Evolutionary conservation across 2,888 invertebrate species (phyloP), one percentile per base, ranked within the genome.

Genomic region (Sclerodermus sp.): DNA sequence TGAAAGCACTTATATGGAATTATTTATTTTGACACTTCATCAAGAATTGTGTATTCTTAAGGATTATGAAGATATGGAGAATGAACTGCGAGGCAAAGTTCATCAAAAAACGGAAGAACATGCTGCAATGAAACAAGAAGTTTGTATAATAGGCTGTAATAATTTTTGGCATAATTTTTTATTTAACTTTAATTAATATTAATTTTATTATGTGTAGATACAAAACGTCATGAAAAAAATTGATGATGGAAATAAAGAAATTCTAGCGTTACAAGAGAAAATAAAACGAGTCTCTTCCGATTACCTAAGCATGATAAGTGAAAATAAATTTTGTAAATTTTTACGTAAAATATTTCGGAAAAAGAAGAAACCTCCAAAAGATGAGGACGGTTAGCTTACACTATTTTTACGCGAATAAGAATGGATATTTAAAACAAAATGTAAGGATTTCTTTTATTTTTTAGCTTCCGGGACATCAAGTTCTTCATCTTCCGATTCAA

Each of bases 281-380:
- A 82, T 83, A 13, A 76, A 73, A 39, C 76, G 77, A 1, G 71
- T 85, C 10, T 82, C 84, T 42, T 66, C 79, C 1, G 81, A 82
- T 44, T 91, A 88, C 67, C 80, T 83, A 47, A 80, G 76, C 23
- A 79, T 83, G 6, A 82, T 86, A 0, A 83, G 81, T 37, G 87
- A 89, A 46, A 88, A 89, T 68, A 91, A 89, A 71, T 93, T 90
- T 73, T 84, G 83, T 5, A 87, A 89, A 64, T 93, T 92, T 70
- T 76, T 95, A 37, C 83, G 85, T 15, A 85, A 87, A 66, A 91
- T 95, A 47, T 94, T 89, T 68, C 90, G 87, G 70, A 94, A 91
- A 72, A 91, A 90, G 68, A 90, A 87, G 67, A 88, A 88, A 55
- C 84, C 87, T 5, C 85, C 86, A 0, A 88, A 88, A 67, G 81